Base-by-base conservation (phyloP, 2,113 vertebrate species). In the Oryzias melastigma region DNA sequence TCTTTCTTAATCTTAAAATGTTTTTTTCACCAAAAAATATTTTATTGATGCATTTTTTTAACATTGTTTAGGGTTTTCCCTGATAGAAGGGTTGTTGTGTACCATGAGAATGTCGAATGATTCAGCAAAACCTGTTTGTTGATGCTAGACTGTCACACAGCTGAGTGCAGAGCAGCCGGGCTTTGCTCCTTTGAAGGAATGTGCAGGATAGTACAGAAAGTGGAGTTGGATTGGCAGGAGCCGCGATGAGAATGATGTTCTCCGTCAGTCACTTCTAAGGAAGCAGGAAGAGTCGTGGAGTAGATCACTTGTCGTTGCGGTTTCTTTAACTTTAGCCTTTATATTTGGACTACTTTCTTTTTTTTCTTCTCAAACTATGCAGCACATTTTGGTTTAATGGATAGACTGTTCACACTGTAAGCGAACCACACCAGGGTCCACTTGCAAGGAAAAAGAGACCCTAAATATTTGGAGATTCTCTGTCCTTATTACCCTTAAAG, bases 81-180 rank as follows among this genome's bases (percentile, higher is more conserved):
- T 12, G 35, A 5, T 13, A 5, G 35, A 59, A 52, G 16, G 4
- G 5, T 22, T 16, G 41, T n/a, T 12, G 14, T 50, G 25, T 56
- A 18, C 56, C 27, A 35, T 67, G 80, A 72, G 66, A 63, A 57
- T 4, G 27, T 49, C 16, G 1, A 66, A 52, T 78, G 78, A 81
- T 66, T 80, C 78, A 65, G 74, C 69, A 75, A 58, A 68, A 40
- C 24, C 49, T 27, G 35, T 58, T 44, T 0, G 22, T 56, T 29
- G 52, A 27, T 40, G 24, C 49, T 41, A 60, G 65, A 62, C 59
- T 67, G 50, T 70, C 68, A 69, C 10, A 1, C 10, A 35, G 73
- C 20, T n/a, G 57, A 62, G 42, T 3, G 17, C 58, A 42, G 58
- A 58, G 63, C 48, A 48, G 55, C 58, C 24, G 53, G 48, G 12